phyloP scores from a whole-genome alignment of 2,797 vertebrate species.

The Oreortyx pictus region DNA sequence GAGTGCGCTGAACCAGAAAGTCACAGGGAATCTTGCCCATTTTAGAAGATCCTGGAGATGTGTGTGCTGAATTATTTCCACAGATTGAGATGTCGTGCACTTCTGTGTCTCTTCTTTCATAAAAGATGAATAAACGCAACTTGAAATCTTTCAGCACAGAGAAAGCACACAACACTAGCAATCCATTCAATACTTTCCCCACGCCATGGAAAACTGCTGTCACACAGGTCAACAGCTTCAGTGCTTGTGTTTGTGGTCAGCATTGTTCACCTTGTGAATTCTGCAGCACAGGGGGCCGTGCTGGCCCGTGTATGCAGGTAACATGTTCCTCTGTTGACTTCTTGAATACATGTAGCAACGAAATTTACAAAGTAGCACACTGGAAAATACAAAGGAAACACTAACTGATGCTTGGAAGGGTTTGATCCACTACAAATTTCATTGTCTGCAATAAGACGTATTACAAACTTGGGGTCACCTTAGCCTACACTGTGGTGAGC shows the following conservation, averaged over 20 bases:
- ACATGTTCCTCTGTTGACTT: constrained; percentile 47
- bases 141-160: background rate
- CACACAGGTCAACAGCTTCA: background rate
- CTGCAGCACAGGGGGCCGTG: background rate
- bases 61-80: background rate
- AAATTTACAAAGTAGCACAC: constrained; percentile 20
- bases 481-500: rapidly evolving
- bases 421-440: background rate
- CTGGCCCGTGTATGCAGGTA: background rate
- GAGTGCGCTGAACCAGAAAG: background rate
- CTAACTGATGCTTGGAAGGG: background rate
- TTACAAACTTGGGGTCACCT: rapidly evolving
- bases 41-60: background rate
- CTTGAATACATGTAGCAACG: background rate
- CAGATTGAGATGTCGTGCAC: background rate
- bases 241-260: background rate
- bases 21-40: background rate
- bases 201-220: background rate
- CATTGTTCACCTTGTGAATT: background rate
- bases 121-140: background rate
- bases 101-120: background rate
- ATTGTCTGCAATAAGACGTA: background rate
- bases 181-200: background rate
- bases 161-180: background rate
- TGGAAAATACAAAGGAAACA: constrained; percentile 27